A percentile compares a stretch with the other conserved stretches of the same genome.
phyloP scores from a whole-genome alignment of 2,797 vertebrate genomes.

The Botia almorhae region DNA sequence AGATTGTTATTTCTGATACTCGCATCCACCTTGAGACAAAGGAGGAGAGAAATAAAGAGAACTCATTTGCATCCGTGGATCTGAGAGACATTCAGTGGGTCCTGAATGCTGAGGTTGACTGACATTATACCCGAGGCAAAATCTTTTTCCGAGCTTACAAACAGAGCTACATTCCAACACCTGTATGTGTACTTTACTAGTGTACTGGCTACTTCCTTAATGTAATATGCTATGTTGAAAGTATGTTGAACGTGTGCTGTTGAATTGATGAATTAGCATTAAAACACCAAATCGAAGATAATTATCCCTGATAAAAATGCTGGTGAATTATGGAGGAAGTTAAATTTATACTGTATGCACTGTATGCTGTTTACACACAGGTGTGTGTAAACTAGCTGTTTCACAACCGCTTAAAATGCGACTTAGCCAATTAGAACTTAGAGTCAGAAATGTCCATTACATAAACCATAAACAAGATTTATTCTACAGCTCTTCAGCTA shows the following conservation, averaged over 20 bases:
- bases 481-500: no score
- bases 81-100: constrained; percentile 9
- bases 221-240: no score
- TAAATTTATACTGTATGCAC: no score
- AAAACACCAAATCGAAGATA: background rate
- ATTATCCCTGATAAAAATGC: no score
- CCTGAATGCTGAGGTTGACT: constrained; percentile 32
- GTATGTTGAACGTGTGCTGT: no score
- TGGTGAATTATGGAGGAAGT: no score
- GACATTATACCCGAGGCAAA: constrained; percentile 42
- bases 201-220: background rate
- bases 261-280: background rate
- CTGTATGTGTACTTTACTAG: background rate
- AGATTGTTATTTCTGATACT: constrained; percentile 40
- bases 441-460: background rate
- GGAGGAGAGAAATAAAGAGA: background rate
- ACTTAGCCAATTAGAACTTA: background rate
- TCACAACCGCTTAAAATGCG: no score
- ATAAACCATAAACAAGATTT: background rate
- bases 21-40: constrained; percentile 5
- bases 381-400: no score
- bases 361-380: no score
- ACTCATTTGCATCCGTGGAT: constrained; percentile 31
- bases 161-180: constrained; percentile 27
- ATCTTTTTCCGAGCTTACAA: constrained; percentile 43